These are phyloP conservation scores for Megaceryle torquata DNA, from an alignment of 2,113 vertebrate genomes.

Conservation along the genomic window DNA sequence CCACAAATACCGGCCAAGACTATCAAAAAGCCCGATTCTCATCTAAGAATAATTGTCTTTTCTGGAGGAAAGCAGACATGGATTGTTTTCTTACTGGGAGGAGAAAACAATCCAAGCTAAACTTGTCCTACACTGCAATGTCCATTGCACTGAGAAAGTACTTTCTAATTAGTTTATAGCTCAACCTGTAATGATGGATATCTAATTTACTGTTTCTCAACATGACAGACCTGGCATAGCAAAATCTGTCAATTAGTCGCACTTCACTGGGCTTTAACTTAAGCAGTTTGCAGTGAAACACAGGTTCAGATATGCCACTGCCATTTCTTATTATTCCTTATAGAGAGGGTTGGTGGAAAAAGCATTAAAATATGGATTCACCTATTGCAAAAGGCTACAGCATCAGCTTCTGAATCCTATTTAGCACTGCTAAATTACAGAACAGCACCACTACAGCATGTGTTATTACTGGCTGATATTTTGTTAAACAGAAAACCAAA, in stretches of 20 bases:
- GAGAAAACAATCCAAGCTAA: background rate
- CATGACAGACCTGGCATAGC: constrained; percentile 1
- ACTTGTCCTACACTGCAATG: background rate
- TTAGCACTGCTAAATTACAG: constrained; percentile 1
- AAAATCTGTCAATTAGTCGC: constrained; percentile 30
- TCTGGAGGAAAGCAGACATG: background rate
- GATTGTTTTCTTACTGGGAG: background rate
- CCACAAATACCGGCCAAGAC: background rate
- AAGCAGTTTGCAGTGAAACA: background rate
- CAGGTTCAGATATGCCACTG: background rate
- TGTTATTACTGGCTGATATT: background rate
- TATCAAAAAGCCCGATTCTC: background rate
- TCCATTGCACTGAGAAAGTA: background rate
- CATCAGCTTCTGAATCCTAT: background rate
- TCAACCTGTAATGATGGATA: constrained; percentile 27
- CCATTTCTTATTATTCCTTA: background rate
- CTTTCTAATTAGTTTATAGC: background rate
- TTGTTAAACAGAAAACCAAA: constrained; percentile 14
- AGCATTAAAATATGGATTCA: background rate
- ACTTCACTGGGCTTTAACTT: background rate
- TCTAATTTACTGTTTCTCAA: constrained; percentile 14
- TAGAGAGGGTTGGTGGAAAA: background rate
- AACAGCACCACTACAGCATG: background rate
- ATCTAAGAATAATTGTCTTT: background rate
- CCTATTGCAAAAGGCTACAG: background rate